Percentiles rank a stretch among this genome's conserved stretches.
Conservation (phyloP, 2,113 vertebrate genomes). For the Charadrius vociferus region DNA sequence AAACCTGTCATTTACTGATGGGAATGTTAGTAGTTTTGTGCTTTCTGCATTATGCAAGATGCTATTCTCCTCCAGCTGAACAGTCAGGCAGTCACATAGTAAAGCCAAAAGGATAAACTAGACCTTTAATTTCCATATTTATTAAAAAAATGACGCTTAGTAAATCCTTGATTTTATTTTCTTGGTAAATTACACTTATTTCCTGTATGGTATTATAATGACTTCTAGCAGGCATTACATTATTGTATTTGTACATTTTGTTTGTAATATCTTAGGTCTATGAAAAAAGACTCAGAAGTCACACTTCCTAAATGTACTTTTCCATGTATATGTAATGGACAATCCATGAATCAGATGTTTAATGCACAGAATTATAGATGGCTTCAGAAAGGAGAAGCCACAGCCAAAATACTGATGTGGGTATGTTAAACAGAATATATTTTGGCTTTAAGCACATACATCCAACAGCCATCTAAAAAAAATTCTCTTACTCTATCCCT, state of each 20-base stretch:
- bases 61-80: neutral
- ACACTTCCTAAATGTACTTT: neutral
- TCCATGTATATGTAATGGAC: neutral
- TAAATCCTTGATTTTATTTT: neutral
- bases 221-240: neutral
- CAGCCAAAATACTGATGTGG: neutral
- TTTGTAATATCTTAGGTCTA: neutral
- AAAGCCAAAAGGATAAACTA: neutral
- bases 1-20: neutral
- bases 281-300: neutral
- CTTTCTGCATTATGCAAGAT: neutral
- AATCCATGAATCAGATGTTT: neutral
- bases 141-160: neutral
- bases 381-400: neutral
- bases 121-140: neutral
- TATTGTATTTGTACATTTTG: neutral
- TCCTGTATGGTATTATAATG: neutral
- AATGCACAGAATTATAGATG: neutral
- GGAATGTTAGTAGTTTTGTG: neutral
- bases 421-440: neutral
- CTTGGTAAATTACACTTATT: neutral
- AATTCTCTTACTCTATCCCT: accelerated
- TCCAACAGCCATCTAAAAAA: neutral
- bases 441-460: neutral
- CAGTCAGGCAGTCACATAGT: neutral